phyloP scores from a whole-genome alignment of 2,888 invertebrate genomes.

The Brachylomia viminalis region DNA sequence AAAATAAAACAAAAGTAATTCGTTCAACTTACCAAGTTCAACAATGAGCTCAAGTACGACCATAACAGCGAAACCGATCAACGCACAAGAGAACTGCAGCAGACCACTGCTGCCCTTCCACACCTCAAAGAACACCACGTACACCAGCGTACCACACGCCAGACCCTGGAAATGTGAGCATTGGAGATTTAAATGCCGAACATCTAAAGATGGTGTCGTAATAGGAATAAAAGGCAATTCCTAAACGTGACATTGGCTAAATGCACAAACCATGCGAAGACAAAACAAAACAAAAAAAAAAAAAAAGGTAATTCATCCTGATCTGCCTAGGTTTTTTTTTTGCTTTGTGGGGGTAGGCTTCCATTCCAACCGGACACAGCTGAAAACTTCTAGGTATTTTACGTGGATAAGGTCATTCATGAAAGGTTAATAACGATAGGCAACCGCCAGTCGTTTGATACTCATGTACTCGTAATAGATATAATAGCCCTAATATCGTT shows the following conservation, averaged over 20 bases:
- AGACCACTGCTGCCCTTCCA: conserved; percentile 91
- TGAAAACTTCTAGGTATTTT: background rate
- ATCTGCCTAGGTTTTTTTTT: background rate
- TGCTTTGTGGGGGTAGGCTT: background rate
- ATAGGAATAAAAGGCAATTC: background rate
- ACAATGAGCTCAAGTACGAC: conserved; percentile 79
- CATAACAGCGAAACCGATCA: conserved; percentile 93
- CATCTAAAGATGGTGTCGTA: background rate
- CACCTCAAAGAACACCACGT: conserved; percentile 99
- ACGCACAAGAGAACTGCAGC: conserved; percentile 91
- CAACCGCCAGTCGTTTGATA: too few species aligned
- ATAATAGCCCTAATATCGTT: too few species aligned
- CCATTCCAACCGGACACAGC: background rate
- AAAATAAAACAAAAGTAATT: background rate
- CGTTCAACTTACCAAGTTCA: conserved; percentile 74
- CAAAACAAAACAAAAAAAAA: too few species aligned
- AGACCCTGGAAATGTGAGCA: conserved; percentile 92
- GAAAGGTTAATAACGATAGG: background rate
- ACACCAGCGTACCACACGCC: conserved; percentile 96
- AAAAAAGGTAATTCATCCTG: too few species aligned
- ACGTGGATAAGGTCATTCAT: background rate
- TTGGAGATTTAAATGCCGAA: background rate
- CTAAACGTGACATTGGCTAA: too few species aligned
- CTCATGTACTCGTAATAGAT: too few species aligned
- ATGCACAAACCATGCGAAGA: too few species aligned